Evolutionary conservation across 2,113 vertebrate species (phyloP).

Genomic region (Dendrocopos noguchii): DNA sequence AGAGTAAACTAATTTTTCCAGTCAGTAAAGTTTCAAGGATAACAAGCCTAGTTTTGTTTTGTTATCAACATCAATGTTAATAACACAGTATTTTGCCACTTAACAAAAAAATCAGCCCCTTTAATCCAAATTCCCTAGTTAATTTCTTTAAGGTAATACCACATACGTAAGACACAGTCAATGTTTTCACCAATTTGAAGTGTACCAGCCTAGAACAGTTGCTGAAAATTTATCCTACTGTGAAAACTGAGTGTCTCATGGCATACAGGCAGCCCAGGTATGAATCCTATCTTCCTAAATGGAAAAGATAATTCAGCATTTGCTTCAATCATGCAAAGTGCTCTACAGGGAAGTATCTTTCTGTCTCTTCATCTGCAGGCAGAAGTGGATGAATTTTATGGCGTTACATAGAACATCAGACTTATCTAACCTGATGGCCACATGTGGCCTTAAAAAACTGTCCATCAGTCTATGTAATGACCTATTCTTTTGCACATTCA

Average conservation of each 20-base stretch:
- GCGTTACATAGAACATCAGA: background rate
- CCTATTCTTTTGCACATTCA: background rate
- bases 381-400: background rate
- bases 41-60: conserved; percentile 68
- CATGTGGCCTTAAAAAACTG: background rate
- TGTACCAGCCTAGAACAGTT: background rate
- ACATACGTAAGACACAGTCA: background rate
- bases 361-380: background rate
- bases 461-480: background rate
- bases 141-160: conserved; percentile 58
- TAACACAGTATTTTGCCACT: conserved; percentile 67
- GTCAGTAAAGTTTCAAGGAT: conserved; percentile 76
- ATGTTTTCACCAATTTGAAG: conserved; percentile 19
- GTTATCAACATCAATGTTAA: conserved; percentile 74
- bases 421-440: background rate
- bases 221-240: background rate
- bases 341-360: background rate
- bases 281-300: background rate
- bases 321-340: background rate
- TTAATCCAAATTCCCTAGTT: conserved; percentile 57
- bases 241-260: background rate
- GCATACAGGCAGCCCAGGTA: background rate
- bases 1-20: conserved; percentile 76
- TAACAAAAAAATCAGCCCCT: conserved; percentile 61
- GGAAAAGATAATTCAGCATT: background rate